Percentiles rank a stretch among this genome's conserved stretches.
Conservation (phyloP, 2,888 invertebrate genomes). For the Hofmannophila pseudospretella region DNA sequence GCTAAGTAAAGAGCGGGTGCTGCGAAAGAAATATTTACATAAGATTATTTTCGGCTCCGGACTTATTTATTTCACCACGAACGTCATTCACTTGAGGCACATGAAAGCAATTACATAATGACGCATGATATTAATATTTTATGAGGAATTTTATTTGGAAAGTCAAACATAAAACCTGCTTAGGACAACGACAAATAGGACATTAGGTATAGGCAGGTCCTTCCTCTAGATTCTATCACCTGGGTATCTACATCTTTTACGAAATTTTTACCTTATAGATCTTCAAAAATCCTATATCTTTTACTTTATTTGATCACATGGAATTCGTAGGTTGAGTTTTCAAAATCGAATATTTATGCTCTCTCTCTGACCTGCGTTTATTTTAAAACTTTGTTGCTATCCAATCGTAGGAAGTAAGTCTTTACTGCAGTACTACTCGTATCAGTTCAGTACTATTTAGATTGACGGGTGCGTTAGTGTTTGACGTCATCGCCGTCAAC, state of each 20-base stretch:
- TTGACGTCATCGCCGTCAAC: slow-evolving; percentile 15
- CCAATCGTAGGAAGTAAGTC: background rate
- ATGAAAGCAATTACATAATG: slow-evolving; percentile 66
- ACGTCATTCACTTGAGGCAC: slow-evolving; percentile 61
- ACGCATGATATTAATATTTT: slow-evolving; percentile 63
- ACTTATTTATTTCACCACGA: slow-evolving; percentile 57
- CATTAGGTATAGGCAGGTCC: too few relatives aligned
- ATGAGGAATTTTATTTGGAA: slow-evolving; percentile 16
- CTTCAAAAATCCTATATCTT: too few relatives aligned
- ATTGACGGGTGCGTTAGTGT: slow-evolving; percentile 6
- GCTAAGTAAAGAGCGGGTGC: slow-evolving; percentile 55
- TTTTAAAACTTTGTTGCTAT: background rate
- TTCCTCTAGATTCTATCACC: too few relatives aligned
- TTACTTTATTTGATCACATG: too few relatives aligned
- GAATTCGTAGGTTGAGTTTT: too few relatives aligned
- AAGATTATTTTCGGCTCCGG: slow-evolving; percentile 57
- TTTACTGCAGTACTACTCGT: background rate
- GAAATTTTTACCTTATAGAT: too few relatives aligned
- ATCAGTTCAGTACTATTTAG: background rate
- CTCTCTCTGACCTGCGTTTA: too few relatives aligned
- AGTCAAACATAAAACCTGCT: too few relatives aligned
- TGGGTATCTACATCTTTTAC: too few relatives aligned
- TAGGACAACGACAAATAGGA: too few relatives aligned
- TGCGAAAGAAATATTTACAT: slow-evolving; percentile 59
- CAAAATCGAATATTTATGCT: too few relatives aligned